Base-by-base conservation (phyloP, 35 echinoderm and acorn worm species). In the Eucidaris tribuloides region DNA sequence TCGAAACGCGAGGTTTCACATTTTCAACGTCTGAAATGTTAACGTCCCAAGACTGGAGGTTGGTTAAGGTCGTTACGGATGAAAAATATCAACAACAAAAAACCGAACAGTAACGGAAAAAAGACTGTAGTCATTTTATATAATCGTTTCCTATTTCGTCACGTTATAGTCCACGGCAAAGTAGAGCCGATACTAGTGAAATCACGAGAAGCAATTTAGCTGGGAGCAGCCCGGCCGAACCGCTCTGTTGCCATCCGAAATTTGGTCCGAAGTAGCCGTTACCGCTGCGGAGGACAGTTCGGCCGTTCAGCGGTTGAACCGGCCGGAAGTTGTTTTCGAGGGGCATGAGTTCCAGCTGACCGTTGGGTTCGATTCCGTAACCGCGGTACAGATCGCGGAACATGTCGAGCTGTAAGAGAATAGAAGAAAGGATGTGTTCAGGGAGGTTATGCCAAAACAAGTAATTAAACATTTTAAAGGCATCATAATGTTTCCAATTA, bases 311-410 rank as follows among this genome's bases (percentile, higher is more conserved):
- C 2, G 40, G 68, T 40, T 74, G 68, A 24, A 24, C 22, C 15
- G 68, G 68, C 24, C 68, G 68, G 38, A 74, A 74, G 35, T 74
- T 74, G 35, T 74, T 40, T 17, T 74, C 68, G 35, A 74, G 38
- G 35, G 24, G 68, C 1, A 74, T 13, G 28, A 44, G 29, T 25
- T 74, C 68, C 14, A 74, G 68, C 37, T 74, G 68, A 20, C 68
- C 68, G 35, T 22, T 74, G n/a, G 68, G 68, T 44, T 74, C 68
- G 35, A 74, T 24, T 7, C 38, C 29, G 0, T 42, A 44, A 17
- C 68, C 68, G 7, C 44, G 68, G 68, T 74, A 74, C 11, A 74
- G 68, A 17, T 74, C 68, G 13, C 68, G 68, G 37, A 74, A 74
- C 68, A 74, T 74, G 68, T 74, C 68, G 24, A 74, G 41, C 68